Conservation (phyloP, 2,113 vertebrate genomes). For the Microtus oregoni region DNA sequence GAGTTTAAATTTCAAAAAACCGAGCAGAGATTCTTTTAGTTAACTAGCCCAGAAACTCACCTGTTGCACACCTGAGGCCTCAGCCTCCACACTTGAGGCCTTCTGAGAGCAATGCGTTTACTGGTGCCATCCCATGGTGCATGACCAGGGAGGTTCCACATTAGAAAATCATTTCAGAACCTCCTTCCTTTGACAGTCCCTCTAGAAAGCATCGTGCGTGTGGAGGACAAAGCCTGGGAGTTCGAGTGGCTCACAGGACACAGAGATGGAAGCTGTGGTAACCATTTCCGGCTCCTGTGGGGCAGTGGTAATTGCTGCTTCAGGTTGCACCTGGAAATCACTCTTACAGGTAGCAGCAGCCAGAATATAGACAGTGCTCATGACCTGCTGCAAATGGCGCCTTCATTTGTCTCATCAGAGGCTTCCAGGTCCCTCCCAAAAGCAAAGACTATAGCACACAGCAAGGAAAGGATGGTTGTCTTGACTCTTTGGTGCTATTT, state of each 20-base stretch:
- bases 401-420: not conserved
- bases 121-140: not conserved
- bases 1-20: not conserved
- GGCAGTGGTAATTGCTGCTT: slow-evolving; percentile 49
- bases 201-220: not conserved
- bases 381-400: not conserved
- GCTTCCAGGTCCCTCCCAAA: not conserved
- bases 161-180: not conserved
- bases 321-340: slow-evolving; percentile 61
- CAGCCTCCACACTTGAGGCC: no score
- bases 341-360: not conserved
- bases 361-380: not conserved
- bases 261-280: not conserved
- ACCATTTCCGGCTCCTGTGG: not conserved
- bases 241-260: not conserved
- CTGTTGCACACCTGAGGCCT: not conserved
- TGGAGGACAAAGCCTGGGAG: not conserved
- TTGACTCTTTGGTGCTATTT: not conserved
- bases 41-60: not conserved
- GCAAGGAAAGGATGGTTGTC: not conserved
- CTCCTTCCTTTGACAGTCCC: not conserved
- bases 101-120: not conserved
- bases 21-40: not conserved
- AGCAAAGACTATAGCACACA: not conserved
- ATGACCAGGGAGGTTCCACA: not conserved